Conservation (phyloP, 2,113 vertebrate genomes). For the Chelonoidis abingdonii region DNA sequence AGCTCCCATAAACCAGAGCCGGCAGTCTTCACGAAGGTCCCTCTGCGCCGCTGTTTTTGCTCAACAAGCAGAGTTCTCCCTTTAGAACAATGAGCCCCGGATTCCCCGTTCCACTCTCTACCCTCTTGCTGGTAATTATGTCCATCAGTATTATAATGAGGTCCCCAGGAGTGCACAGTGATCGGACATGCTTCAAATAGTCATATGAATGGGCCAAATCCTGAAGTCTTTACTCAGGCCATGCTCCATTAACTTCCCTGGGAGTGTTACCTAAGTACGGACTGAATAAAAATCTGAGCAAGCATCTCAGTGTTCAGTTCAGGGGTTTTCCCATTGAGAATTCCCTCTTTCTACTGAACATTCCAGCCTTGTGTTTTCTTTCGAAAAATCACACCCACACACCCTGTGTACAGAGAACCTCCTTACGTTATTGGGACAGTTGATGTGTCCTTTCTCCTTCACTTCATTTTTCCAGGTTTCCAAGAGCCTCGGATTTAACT, state of each 20-base stretch:
- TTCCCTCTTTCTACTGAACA: neutral
- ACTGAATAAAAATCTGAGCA: rapidly evolving
- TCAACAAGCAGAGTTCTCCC: neutral
- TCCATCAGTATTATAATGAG: neutral
- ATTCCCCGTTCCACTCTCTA: neutral
- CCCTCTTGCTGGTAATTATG: neutral
- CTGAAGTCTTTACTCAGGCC: neutral
- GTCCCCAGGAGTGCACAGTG: neutral
- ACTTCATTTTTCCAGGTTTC: constrained; percentile 96
- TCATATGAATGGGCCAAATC: neutral
- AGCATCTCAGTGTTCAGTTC: neutral
- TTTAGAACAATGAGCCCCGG: rapidly evolving
- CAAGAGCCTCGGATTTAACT: constrained; percentile 89
- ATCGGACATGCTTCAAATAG: rapidly evolving
- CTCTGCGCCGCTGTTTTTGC: rapidly evolving
- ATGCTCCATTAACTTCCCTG: neutral
- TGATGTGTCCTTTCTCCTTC: constrained; percentile 96
- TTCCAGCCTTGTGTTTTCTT: neutral
- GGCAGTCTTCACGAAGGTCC: neutral
- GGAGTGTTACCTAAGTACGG: neutral
- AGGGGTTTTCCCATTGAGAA: neutral
- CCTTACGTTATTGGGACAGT: constrained; percentile 94
- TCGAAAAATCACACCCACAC: rapidly evolving
- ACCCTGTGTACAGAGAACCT: neutral
- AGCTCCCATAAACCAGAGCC: rapidly evolving